Base-by-base conservation (phyloP, 2,888 invertebrate genomes). In the Aromia moschata region DNA sequence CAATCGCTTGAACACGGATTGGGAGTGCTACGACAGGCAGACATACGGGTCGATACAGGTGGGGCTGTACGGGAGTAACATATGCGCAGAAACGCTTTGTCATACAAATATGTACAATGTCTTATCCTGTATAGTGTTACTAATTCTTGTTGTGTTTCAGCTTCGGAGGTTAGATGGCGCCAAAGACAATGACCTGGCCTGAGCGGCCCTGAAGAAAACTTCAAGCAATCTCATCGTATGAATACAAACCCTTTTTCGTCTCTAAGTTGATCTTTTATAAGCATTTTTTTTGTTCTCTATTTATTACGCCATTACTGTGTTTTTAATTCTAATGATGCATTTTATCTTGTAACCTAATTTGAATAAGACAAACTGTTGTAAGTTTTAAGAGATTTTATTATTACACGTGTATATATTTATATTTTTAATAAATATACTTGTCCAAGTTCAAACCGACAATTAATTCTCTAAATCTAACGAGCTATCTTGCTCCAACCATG, bases 151-250 rank as follows among this genome's bases (percentile, higher is more conserved):
- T 30, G 43, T 49, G 41, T 70, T 69, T 37, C 63, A 72, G 72
- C 56, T 72, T 31, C 69, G 61, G 53, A 64, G 68, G 54, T 53
- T 72, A 54, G 69, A 70, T 20, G 68, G 66, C n/a, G 60, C 64
- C 56, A 69, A 63, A 56, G 69, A 70, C 33, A 63, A 62, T 5
- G 65, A 67, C 53, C 59, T 68, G 45, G 62, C 70, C 33, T 71
- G 65, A 56, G 16, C 31, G n/a, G n/a, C n/a, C n/a, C n/a, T n/a
- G n/a, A n/a, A n/a, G n/a, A n/a, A 25, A 3, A n/a, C 12, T 17
- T 17, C 41, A 15, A n/a, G 11, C 14, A 41, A 52, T 52, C 52
- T 52, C 52, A 41, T n/a, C 18, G 2, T 9, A 1, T 31, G 15
- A 41, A 30, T 31, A 30, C 52, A 52, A 52, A 41, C 31, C 31